Conservation (phyloP, 2,113 vertebrate species). For the mouse (Mus musculus) region DNA sequence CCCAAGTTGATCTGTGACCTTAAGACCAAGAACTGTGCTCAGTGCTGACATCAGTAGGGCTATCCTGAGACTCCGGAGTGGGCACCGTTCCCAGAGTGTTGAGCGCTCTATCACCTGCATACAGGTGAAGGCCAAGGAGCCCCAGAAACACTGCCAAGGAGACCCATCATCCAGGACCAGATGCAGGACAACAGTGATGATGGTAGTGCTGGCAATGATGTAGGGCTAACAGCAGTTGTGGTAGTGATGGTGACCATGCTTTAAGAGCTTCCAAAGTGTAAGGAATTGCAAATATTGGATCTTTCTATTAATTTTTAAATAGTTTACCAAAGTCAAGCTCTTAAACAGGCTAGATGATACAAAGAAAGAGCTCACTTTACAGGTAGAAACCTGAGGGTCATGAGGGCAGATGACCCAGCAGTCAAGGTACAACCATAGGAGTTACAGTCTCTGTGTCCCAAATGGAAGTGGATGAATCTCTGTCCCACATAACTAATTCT, state of each 20-base stretch:
- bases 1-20: background rate
- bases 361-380: background rate
- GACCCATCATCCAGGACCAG: background rate
- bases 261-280: background rate
- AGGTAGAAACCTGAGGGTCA: background rate
- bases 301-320: background rate
- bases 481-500: background rate
- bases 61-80: accelerated
- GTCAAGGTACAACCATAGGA: background rate
- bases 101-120: accelerated
- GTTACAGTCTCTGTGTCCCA: accelerated
- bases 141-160: background rate
- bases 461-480: accelerated
- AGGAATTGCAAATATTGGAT: background rate
- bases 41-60: accelerated
- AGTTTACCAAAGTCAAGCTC: slow-evolving; percentile 15
- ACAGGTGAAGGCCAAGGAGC: too few species aligned
- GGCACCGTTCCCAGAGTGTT: background rate
- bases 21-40: background rate
- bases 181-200: background rate
- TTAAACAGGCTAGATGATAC: background rate
- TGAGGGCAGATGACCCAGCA: background rate
- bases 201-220: too few species aligned
- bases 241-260: too few species aligned
- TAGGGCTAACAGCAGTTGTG: accelerated